Evolutionary conservation across 2,888 invertebrate genomes (phyloP), one percentile per base, ranked within the genome.

Genomic region (Tipula confusa): DNA sequence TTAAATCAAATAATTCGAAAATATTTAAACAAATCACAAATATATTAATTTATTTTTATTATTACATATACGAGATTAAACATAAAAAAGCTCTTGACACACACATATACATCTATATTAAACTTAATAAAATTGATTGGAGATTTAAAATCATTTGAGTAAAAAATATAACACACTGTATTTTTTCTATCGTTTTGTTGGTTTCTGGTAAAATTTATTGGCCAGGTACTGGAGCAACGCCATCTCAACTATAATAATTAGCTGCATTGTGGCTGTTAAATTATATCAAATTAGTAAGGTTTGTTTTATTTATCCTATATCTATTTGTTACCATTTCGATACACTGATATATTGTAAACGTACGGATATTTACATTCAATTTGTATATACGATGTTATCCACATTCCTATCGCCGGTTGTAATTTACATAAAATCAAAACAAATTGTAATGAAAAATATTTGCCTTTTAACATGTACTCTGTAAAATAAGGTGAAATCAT

Each of bases 361-460:
- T 64, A 64, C 1, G 89, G 89, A 86, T 87, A 88, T 38, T 85
- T 85, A 0, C 87, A 80, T 29, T 80, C 80, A 6, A 80, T n/a
- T 1, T 80, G n/a, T 31, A 82, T 29, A 33, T 33, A 18, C 1
- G 31, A 33, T 18, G 33, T 2, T 4, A 82, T 28, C 31, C 89
- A 87, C 36, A 89, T 85, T 36, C 15, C 79, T 0, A 89, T 6
- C 15, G 88, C 79, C 33, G 88, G 88, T 84, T 89, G 89, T 64
- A 89, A 84, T 83, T 89, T 89, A 82, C 89, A 88, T 0, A 89
- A 86, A 84, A 89, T 79, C 13, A 89, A 85, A 7, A 89, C 87
- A 29, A 89, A 83, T 84, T 89, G 89, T 31, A 89, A 85, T 38
- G 87, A 86, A 83, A 89, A 87, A 87, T 89, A 87, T 86, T 89